phyloP scores from a whole-genome alignment of 2,888 invertebrate species.

The Autographa gamma region DNA sequence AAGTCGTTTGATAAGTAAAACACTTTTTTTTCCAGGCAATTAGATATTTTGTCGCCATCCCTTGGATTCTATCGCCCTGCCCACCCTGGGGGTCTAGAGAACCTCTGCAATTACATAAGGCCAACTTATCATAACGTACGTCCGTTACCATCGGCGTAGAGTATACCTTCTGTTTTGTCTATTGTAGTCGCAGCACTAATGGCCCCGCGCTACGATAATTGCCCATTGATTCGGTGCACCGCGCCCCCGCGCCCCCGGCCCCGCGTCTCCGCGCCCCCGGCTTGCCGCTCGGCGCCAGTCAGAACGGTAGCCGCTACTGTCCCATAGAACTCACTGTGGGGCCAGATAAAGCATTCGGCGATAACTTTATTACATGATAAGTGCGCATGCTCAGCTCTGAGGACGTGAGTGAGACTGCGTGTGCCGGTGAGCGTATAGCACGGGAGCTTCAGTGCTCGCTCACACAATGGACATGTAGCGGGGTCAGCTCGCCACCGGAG shows the following conservation, averaged over 20 bases:
- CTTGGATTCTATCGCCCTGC: too few relatives aligned
- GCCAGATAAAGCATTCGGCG: conserved; percentile 26
- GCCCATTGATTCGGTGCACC: conserved; percentile 66
- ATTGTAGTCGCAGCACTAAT: conserved; percentile 29
- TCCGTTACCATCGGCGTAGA: background rate
- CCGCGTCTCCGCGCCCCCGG: background rate
- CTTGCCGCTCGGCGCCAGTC: background rate
- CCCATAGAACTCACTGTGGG: conserved; percentile 34
- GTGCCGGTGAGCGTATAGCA: background rate
- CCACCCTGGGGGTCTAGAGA: too few relatives aligned
- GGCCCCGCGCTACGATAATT: conserved; percentile 60
- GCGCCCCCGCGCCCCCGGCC: conserved; percentile 12
- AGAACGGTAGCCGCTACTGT: conserved; percentile 38
- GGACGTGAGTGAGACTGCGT: background rate
- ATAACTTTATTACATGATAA: conserved; percentile 43
- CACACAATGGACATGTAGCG: background rate
- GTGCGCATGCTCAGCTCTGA: conserved; percentile 17
- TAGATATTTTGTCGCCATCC: too few relatives aligned
- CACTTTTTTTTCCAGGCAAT: too few relatives aligned
- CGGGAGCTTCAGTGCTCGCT: background rate
- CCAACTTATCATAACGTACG: too few relatives aligned
- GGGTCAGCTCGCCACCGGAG: conserved; percentile 6
- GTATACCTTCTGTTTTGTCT: conserved; percentile 29
- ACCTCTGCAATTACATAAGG: too few relatives aligned
- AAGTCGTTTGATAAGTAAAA: too few relatives aligned